phyloP scores from a whole-genome alignment of 2,888 invertebrate genomes.

The Nebria salina region DNA sequence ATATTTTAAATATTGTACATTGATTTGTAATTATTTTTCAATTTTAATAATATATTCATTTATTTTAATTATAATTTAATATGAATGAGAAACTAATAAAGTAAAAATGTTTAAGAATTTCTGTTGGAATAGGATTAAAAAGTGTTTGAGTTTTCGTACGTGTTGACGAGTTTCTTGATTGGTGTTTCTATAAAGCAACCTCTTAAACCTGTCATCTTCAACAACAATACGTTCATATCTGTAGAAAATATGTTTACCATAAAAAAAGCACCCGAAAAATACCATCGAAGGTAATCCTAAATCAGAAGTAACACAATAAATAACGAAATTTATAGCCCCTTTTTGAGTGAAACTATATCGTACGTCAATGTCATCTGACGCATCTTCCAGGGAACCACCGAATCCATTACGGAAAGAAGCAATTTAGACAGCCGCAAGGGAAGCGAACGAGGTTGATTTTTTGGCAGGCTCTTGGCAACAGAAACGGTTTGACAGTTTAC shows the following conservation, averaged over 20 bases:
- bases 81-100: too few relatives aligned
- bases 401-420: conserved; percentile 43
- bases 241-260: neutral
- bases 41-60: too few relatives aligned
- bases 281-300: neutral
- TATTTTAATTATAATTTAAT: too few relatives aligned
- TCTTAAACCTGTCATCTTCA: neutral
- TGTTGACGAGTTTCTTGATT: too few relatives aligned
- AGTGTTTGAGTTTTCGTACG: too few relatives aligned
- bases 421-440: conserved; percentile 22
- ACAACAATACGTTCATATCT: neutral
- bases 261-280: neutral
- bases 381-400: conserved; percentile 7
- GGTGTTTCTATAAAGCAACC: neutral
- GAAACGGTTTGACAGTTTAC: conserved; percentile 33
- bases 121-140: too few relatives aligned
- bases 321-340: neutral
- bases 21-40: too few relatives aligned
- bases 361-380: conserved; percentile 7
- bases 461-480: conserved; percentile 20
- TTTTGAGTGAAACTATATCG: conserved; percentile 3
- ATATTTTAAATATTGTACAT: too few relatives aligned
- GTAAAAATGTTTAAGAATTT: too few relatives aligned
- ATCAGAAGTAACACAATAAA: neutral
- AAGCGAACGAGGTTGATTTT: conserved; percentile 30